phyloP scores from a whole-genome alignment of 2,797 vertebrate species.

The Poecile montanus region DNA sequence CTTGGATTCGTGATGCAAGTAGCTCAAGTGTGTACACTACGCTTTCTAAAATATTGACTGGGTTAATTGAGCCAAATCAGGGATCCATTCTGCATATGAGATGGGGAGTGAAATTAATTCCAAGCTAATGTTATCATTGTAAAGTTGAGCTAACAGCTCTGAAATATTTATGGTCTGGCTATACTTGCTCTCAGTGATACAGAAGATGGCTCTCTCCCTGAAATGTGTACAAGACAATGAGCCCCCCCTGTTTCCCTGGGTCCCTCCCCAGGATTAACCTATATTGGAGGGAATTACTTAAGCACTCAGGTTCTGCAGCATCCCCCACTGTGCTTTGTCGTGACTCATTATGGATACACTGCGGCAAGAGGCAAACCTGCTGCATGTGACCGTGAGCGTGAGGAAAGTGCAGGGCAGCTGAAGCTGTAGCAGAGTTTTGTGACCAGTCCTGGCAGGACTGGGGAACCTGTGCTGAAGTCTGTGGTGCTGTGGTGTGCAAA shows the following conservation, averaged over 20 bases:
- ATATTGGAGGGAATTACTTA: not conserved
- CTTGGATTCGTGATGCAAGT: not conserved
- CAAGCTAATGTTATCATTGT: not conserved
- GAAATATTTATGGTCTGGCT: not conserved
- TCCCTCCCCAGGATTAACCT: not conserved
- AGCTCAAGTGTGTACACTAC: not conserved
- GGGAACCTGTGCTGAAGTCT: not conserved
- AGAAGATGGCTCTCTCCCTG: not conserved
- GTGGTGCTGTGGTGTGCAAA: rapidly evolving
- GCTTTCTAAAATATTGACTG: not conserved
- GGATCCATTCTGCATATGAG: not conserved
- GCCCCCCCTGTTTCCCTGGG: not conserved
- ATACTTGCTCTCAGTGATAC: not conserved
- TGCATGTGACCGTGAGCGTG: not conserved
- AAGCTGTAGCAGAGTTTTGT: not conserved
- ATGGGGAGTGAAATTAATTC: not conserved
- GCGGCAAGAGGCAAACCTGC: not conserved
- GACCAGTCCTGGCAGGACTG: not conserved
- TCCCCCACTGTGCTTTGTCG: not conserved
- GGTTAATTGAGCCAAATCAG: not conserved
- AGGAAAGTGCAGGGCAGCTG: not conserved
- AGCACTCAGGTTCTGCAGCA: not conserved
- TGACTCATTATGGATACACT: not conserved
- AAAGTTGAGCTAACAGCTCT: not conserved
- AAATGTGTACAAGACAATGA: not conserved